phyloP scores from a whole-genome alignment of 2,797 vertebrate genomes.

The Buceros bicornis region DNA sequence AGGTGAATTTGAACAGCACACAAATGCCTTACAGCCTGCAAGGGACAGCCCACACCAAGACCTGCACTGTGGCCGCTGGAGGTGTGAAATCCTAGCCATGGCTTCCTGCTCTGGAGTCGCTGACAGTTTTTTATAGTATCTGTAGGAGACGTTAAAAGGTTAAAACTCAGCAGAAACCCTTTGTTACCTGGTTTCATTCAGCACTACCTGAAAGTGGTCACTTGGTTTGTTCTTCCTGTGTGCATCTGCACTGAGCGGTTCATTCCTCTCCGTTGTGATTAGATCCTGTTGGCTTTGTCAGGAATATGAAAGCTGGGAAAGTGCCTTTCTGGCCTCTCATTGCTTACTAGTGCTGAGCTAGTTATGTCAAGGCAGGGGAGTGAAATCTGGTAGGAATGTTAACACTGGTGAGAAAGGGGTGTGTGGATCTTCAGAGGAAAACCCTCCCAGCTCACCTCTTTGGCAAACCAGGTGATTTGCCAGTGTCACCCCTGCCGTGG shows the following conservation, averaged over 20 bases:
- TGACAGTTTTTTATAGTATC: not conserved
- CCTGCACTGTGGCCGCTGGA: not conserved
- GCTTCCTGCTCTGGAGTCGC: not conserved
- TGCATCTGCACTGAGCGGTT: not conserved
- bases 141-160: not conserved
- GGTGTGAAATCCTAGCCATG: not conserved
- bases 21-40: not conserved
- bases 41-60: not conserved
- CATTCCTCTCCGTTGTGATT: not conserved
- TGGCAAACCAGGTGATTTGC: not conserved
- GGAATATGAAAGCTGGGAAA: constrained; percentile 3
- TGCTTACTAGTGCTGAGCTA: not conserved
- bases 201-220: not conserved
- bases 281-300: constrained; percentile 9
- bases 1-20: not conserved
- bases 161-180: not conserved
- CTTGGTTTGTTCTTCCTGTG: not conserved
- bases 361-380: not conserved
- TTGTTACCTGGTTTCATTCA: not conserved
- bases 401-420: not conserved
- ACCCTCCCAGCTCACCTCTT: not conserved
- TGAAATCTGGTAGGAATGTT: not conserved
- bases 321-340: not conserved
- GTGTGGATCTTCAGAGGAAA: not conserved
- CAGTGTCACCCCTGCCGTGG: not conserved